phyloP scores from a whole-genome alignment of 37 sponge, comb jelly and placozoan species.

The Corticium candelabrum region DNA sequence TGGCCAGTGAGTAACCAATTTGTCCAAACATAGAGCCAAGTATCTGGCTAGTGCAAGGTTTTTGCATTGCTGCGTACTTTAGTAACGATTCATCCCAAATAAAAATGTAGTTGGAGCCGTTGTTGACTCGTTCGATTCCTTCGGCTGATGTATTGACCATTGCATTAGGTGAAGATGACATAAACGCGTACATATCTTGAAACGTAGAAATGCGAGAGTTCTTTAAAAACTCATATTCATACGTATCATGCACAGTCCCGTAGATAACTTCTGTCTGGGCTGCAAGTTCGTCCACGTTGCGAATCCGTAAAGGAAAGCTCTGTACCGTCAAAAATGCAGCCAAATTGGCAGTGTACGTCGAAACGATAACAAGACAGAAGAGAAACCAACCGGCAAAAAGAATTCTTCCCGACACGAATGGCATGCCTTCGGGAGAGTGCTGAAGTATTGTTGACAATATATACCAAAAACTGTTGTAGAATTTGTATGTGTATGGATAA shows the following conservation, averaged over 20 bases:
- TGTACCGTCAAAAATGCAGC: neutral
- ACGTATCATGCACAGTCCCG: neutral
- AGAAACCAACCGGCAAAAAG: neutral
- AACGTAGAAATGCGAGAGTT: neutral
- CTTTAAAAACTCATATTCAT: neutral
- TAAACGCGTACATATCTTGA: neutral
- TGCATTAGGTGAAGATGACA: neutral
- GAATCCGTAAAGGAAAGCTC: neutral
- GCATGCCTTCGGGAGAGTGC: neutral
- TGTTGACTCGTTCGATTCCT: neutral
- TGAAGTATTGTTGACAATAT: neutral
- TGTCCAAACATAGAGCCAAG: no score
- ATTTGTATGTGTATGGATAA: no score
- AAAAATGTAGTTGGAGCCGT: neutral
- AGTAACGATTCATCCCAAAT: neutral
- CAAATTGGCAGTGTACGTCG: conserved; percentile 5
- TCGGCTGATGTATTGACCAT: neutral
- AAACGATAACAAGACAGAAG: neutral
- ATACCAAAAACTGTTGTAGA: neutral
- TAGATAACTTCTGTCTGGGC: neutral
- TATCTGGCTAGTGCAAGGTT: neutral
- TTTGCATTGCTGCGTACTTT: neutral
- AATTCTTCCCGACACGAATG: neutral
- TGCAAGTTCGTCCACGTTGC: neutral
- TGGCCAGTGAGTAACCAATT: no score